Base-by-base conservation (phyloP, 2,113 vertebrate genomes). In the Lepidothrix coronata region DNA sequence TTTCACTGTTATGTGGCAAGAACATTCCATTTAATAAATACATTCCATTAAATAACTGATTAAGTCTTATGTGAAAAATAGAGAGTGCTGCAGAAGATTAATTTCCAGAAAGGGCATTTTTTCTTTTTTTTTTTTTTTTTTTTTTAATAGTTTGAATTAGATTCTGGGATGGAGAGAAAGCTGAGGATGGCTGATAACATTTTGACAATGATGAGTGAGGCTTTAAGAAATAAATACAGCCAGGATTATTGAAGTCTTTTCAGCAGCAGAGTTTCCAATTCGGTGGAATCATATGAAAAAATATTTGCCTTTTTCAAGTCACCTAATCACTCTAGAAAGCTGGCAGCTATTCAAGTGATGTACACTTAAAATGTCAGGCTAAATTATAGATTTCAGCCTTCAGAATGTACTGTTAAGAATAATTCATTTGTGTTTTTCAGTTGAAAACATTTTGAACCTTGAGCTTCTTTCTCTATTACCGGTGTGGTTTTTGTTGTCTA, bases 191-290 rank as follows among this genome's bases (percentile, higher is more conserved):
- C 73, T 96, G 96, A 97, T 95, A 97, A 94, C 37, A 14, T 62
- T 96, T 85, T 97, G 96, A 96, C 96, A 96, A 70, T 97, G 96
- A 97, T 94, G 91, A 96, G 94, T 96, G 96, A 94, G 96, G 96
- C 80, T 94, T 95, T 67, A 89, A 67, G 91, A 97, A 97, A 95
- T 96, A 97, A 94, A 96, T 96, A 93, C 92, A 91, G 81, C 91
- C 81, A 83, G 96, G 87, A 97, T 97, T 97, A 97, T 71, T 94
- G 89, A 94, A 80, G 77, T 77, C 71, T 94, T 94, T 91, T 95
- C 91, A 88, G 90, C 93, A 95, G 86, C 41, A 86, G 48, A 93
- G 76, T 80, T 88, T 97, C 87, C 75, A 76, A 85, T 94, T 95
- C 93, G 48, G 58, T 57, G 70, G 88, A 88, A 92, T 95, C 92